Evolutionary conservation across 23 tunicate genomes (phyloP).

Genomic region (Trididemnum nubilum): DNA sequence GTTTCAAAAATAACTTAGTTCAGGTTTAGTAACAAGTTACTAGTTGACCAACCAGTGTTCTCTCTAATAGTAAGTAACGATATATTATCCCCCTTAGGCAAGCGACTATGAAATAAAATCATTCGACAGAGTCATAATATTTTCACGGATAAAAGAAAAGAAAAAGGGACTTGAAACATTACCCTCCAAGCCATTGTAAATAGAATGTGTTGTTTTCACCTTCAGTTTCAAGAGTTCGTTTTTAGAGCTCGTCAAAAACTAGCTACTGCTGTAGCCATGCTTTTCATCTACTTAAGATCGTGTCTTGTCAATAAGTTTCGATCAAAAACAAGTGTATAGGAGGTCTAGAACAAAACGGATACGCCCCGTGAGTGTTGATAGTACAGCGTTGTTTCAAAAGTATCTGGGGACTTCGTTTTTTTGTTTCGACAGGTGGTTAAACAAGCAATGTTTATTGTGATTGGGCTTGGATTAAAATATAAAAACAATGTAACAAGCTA

Average conservation of each 20-base stretch:
- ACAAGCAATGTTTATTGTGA: constrained; percentile 10
- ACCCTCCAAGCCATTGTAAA: neutral
- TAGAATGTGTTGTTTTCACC: neutral
- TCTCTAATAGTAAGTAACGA: too few species aligned
- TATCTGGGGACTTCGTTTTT: too few species aligned
- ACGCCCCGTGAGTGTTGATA: constrained; percentile 9
- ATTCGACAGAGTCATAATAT: neutral
- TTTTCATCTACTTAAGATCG: too few species aligned
- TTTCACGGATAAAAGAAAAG: neutral
- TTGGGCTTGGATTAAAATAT: neutral
- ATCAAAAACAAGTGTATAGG: constrained; percentile 7
- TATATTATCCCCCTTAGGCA: neutral
- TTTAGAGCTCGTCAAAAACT: too few species aligned
- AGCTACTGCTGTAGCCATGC: too few species aligned
- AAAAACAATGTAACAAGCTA: too few species aligned
- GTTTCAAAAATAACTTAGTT: too few species aligned
- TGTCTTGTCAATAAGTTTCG: neutral
- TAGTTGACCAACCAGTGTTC: too few species aligned
- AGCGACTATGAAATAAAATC: neutral
- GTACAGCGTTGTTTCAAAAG: neutral
- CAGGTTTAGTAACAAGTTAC: too few species aligned
- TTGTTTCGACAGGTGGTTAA: constrained; percentile 20
- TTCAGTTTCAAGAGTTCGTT: too few species aligned
- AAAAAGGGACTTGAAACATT: too few species aligned
- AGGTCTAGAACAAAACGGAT: neutral